A percentile compares a stretch with the other conserved stretches of the same genome.
phyloP scores from a whole-genome alignment of 2,888 invertebrate species.

The Cylindroiulus punctatus region DNA sequence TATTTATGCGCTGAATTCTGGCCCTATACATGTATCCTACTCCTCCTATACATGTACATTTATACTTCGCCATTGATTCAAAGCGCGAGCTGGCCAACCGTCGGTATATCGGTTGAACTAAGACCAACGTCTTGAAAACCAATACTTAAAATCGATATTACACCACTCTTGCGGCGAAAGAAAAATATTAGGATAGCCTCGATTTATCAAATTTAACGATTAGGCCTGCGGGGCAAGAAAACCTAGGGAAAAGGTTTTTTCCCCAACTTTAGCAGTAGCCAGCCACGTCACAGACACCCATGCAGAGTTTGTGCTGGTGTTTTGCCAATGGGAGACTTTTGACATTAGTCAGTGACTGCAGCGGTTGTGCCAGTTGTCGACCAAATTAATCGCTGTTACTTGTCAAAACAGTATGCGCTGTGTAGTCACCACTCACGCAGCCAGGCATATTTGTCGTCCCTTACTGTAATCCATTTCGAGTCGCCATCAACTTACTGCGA shows the following conservation, averaged over 20 bases:
- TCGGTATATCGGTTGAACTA: background rate
- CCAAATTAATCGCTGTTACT: background rate
- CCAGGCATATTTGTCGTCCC: background rate
- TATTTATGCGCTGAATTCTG: background rate
- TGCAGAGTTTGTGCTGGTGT: too few species aligned
- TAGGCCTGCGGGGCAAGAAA: background rate
- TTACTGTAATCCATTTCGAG: background rate
- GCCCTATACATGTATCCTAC: too few species aligned
- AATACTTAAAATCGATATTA: conserved; percentile 27
- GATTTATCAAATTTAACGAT: conserved; percentile 32
- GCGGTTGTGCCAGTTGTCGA: background rate
- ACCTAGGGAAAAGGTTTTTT: background rate
- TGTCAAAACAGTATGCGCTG: background rate
- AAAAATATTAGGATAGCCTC: conserved; percentile 32
- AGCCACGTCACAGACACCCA: background rate
- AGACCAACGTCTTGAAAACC: conserved; percentile 26
- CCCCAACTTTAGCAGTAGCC: background rate
- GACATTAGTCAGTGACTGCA: background rate
- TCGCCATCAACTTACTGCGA: background rate
- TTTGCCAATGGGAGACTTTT: background rate
- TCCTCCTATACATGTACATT: too few species aligned
- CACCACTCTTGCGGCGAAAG: conserved; percentile 32
- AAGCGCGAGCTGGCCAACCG: background rate
- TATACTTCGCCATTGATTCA: background rate
- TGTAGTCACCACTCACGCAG: too few species aligned